Conservation (phyloP, 2,888 invertebrate species). For the Drosophila kanekoi region DNA sequence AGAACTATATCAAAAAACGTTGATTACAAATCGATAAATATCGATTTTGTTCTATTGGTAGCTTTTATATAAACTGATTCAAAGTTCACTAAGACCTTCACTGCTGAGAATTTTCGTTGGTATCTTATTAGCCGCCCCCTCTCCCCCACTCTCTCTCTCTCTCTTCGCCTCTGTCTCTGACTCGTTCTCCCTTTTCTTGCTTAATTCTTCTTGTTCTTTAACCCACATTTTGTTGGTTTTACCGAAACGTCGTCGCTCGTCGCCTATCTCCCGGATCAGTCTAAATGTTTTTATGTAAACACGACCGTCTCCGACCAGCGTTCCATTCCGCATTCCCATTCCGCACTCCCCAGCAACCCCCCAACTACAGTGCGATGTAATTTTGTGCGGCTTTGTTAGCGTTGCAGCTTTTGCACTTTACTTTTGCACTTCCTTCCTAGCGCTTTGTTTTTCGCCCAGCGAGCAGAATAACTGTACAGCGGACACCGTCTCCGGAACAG, state of each 20-base stretch:
- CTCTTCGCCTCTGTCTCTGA: background rate
- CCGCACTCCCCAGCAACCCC: background rate
- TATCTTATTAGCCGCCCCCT: background rate
- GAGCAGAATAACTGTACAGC: conserved; percentile 58
- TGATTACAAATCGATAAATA: background rate
- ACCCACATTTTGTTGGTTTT: conserved; percentile 54
- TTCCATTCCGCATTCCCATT: background rate
- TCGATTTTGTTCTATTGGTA: background rate
- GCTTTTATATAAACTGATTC: background rate
- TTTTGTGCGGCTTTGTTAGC: conserved; percentile 73
- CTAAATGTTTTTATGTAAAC: conserved; percentile 76
- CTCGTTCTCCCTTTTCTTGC: background rate
- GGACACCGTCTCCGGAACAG: conserved; percentile 37
- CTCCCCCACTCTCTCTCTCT: background rate
- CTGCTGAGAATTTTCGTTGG: conserved; percentile 1
- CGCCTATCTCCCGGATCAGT: conserved; percentile 59
- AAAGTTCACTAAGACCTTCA: conserved; percentile 1
- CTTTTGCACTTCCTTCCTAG: conserved; percentile 69
- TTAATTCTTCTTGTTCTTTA: conserved; percentile 14
- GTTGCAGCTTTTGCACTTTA: conserved; percentile 77
- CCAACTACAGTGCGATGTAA: conserved; percentile 47
- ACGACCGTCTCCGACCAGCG: conserved; percentile 39
- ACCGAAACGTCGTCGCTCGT: conserved; percentile 13
- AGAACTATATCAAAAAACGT: background rate
- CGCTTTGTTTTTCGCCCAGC: conserved; percentile 65